A percentile compares a stretch with the other conserved stretches of the same genome.
Evolutionary conservation across 1,140 invertebrate genomes (phyloP).

Genomic region (Artemia franciscana): DNA sequence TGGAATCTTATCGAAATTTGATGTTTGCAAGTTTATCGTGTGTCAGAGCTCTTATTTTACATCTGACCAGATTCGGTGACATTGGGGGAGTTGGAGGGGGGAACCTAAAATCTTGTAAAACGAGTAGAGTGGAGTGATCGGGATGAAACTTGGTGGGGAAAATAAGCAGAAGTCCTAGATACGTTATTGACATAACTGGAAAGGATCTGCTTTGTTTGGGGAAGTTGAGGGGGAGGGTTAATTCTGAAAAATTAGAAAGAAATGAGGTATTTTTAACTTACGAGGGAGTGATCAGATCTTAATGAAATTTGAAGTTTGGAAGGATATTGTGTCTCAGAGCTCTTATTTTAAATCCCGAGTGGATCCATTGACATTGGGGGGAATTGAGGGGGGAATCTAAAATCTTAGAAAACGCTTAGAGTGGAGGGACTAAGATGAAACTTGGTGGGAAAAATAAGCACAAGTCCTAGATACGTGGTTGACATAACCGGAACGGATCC

Average conservation of each 20-base stretch:
- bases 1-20: not conserved
- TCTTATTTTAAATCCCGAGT: not conserved
- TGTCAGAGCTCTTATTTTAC: not conserved
- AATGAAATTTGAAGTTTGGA: not conserved
- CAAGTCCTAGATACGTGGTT: not conserved
- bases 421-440: not conserved
- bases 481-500: not conserved
- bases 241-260: not conserved
- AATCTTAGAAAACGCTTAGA: not conserved
- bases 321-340: not conserved
- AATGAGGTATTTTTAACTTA: not conserved
- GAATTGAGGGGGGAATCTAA: not conserved
- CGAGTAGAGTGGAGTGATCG: not conserved
- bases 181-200: not conserved
- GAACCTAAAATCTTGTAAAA: not conserved
- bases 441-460: not conserved
- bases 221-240: not conserved
- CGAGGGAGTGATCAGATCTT: not conserved
- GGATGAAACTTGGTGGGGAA: not conserved
- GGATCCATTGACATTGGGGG: not conserved
- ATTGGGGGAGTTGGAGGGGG: not conserved
- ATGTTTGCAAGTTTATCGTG: not conserved
- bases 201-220: not conserved
- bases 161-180: not conserved
- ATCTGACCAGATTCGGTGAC: not conserved